These are phyloP conservation scores for Apostichopus parvimensis DNA, from an alignment of 35 echinoderm and acorn worm genomes.

Conservation along the genomic window DNA sequence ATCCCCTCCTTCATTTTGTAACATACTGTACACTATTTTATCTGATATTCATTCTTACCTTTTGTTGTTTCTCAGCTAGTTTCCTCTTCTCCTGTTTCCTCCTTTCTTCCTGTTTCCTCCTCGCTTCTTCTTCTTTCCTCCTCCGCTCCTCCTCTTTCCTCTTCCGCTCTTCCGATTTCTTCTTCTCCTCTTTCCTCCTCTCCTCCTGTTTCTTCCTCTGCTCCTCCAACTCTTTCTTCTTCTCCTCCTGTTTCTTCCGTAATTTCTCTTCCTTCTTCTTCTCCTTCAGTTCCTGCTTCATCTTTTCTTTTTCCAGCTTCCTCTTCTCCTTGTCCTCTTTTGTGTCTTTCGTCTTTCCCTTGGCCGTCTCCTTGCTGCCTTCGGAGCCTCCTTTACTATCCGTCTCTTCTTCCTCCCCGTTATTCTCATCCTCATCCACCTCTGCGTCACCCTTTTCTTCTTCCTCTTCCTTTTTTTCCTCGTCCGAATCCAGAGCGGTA, in stretches of 20 bases:
- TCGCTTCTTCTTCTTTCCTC: conserved; percentile 63
- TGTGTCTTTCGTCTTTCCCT: conserved; percentile 10
- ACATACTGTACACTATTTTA: neutral
- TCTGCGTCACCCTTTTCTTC: conserved; percentile 30
- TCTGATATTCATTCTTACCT: neutral
- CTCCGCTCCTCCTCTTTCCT: conserved; percentile 55
- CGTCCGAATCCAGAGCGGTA: conserved; percentile 1
- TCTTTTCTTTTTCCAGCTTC: conserved; percentile 33
- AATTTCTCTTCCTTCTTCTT: conserved; percentile 71
- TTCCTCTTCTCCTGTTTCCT: conserved; percentile 83
- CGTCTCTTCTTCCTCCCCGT: conserved; percentile 34
- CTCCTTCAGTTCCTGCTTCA: conserved; percentile 44
- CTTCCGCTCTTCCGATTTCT: conserved; percentile 27
- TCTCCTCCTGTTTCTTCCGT: conserved; percentile 78
- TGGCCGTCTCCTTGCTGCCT: neutral
- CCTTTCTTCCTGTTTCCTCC: conserved; percentile 62
- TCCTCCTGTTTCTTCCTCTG: conserved; percentile 77
- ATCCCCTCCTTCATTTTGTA: neutral
- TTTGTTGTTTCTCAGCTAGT: conserved; percentile 70
- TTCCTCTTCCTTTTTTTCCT: conserved; percentile 50
- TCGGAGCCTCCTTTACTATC: conserved; percentile 24
- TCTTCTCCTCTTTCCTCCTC: conserved; percentile 54
- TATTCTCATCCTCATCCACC: neutral
- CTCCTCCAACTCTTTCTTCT: conserved; percentile 65
- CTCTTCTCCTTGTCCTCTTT: conserved; percentile 20